phyloP scores from a whole-genome alignment of 2,797 vertebrate genomes.

The Bovichtus variegatus region DNA sequence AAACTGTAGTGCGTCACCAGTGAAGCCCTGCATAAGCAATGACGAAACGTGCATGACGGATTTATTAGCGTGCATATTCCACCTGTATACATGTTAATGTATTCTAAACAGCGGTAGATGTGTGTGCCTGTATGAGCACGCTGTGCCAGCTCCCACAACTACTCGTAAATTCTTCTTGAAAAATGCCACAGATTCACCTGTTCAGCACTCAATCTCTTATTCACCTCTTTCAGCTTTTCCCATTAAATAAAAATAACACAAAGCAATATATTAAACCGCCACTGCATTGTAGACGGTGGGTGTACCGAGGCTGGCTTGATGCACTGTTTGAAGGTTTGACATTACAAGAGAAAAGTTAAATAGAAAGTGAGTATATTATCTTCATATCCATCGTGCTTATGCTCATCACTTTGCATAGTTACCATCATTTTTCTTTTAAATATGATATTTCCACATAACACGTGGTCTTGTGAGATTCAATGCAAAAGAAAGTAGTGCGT shows the following conservation, averaged over 20 bases:
- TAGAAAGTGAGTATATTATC: background rate
- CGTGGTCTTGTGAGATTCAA: background rate
- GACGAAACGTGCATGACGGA: constrained; percentile 27
- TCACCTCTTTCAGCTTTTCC: constrained; percentile 49
- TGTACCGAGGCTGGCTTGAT: constrained; percentile 23
- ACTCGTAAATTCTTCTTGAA: constrained; percentile 64
- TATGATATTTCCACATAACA: background rate
- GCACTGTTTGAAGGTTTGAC: constrained; percentile 15
- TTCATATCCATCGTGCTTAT: background rate
- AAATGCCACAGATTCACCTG: constrained; percentile 54
- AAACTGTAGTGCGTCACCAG: constrained; percentile 17
- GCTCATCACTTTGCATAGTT: background rate
- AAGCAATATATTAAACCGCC: constrained; percentile 38
- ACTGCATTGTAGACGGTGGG: constrained; percentile 8
- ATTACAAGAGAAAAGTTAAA: constrained; percentile 4
- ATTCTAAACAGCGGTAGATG: constrained; percentile 51
- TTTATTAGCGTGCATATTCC: constrained; percentile 42
- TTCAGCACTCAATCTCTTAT: constrained; percentile 53
- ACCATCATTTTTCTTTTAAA: background rate
- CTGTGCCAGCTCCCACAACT: constrained; percentile 47
- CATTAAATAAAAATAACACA: constrained; percentile 57
- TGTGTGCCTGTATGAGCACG: constrained; percentile 43
- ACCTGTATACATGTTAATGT: constrained; percentile 51
- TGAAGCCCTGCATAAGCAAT: constrained; percentile 50
- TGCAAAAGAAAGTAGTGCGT: background rate